Evolutionary conservation across 2,113 vertebrate genomes (phyloP), one percentile per base, ranked within the genome.

Genomic region (Mus musculus): DNA sequence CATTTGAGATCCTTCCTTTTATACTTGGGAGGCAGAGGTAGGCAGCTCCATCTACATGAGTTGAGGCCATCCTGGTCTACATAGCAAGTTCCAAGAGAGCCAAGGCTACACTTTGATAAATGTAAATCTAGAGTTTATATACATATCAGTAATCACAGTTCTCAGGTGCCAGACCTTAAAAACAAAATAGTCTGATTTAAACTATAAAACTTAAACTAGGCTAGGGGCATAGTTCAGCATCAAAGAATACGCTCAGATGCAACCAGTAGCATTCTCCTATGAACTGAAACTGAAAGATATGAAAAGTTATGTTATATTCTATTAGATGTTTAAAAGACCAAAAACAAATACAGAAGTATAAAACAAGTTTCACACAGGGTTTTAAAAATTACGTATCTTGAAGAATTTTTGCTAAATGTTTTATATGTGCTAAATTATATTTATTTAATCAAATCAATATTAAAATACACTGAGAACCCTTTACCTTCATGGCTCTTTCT

Each of bases 401-500:
- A 95, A 91, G 71, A 96, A 92, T 90, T 49, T 90, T 2, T 80
- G 69, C 61, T 96, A 94, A 90, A 88, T 94, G 56, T 86, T 95
- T 93, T 95, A 84, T 39, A 65, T 87, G 76, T 82, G 56, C 16
- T 36, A 95, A 87, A n/a, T 89, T 88, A 88, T 49, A 92, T 65
- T 87, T 24, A 97, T 71, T 88, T 90, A 87, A 82, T 92, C 65
- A 94, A 97, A 80, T n/a, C 71, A 84, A 30, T 49, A 95, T 92
- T 94, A 90, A 96, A 95, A 96, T 87, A 91, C 22, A 94, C 24
- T 77, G 72, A 78, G 59, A 92, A 86, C 26, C 39, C 96, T 89
- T 98, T 98, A 99, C 99, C 99, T 99, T 99, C 99, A 99, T 99
- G 82, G 99, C 99, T 98, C 99, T 99, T 98, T 99, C 99, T 98